Percentiles rank a stretch among this genome's conserved stretches.
Conservation (phyloP, 2,797 vertebrate species). For the Pygocentrus nattereri region DNA sequence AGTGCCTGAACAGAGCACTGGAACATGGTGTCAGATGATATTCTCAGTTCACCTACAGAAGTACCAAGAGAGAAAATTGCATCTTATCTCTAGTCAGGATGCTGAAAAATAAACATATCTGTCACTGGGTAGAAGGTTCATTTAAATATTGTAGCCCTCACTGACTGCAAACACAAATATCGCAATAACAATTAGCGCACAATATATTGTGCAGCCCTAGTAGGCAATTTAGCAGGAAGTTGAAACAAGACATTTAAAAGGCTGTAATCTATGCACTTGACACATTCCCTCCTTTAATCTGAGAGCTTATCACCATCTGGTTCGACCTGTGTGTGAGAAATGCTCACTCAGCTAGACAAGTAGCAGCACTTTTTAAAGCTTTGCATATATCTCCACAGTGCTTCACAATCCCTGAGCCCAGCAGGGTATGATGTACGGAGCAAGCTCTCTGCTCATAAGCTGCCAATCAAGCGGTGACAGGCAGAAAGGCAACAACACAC, state of each 20-base stretch:
- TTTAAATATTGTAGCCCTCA: too few species aligned
- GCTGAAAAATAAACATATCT: too few species aligned
- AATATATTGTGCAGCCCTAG: neutral
- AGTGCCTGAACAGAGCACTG: too few species aligned
- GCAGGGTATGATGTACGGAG: constrained; percentile 19
- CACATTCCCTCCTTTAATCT: constrained; percentile 11
- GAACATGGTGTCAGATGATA: too few species aligned
- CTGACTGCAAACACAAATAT: neutral
- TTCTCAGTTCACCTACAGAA: too few species aligned
- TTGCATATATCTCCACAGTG: constrained; percentile 28
- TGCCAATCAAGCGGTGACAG: constrained; percentile 41
- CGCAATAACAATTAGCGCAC: neutral
- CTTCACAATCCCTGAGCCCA: constrained; percentile 14
- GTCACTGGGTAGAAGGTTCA: too few species aligned
- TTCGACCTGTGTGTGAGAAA: neutral
- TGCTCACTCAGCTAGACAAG: constrained; percentile 1
- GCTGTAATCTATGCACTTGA: neutral
- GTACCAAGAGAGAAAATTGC: too few species aligned
- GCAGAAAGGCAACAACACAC: constrained; percentile 20
- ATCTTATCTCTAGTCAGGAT: too few species aligned
- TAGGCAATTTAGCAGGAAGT: neutral
- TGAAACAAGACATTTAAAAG: neutral
- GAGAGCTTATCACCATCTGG: neutral
- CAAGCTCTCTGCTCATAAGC: constrained; percentile 28
- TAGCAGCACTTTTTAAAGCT: constrained; percentile 33